Evolutionary conservation across 1,140 invertebrate genomes (phyloP), one percentile per base, ranked within the genome.

Genomic region (Harpegnathos saltator): DNA sequence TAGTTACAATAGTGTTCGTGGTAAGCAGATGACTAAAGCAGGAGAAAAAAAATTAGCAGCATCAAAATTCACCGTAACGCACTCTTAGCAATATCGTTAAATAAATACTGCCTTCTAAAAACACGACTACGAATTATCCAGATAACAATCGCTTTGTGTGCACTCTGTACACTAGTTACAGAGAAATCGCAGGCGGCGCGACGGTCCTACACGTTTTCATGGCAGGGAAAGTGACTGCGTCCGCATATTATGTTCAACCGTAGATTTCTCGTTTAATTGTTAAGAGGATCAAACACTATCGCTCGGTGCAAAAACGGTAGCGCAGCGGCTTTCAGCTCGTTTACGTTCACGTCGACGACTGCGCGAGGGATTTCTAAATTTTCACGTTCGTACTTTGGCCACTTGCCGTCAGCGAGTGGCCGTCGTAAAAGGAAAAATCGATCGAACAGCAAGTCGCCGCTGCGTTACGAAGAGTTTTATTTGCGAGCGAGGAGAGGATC

Each of bases 351-450:
- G 0, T 15, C 62, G 38, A 33, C 58, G 38, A n/a, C 77, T 69
- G 52, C 71, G 68, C 56, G 56, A 52, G 38, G 59, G 84, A 86
- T 87, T 86, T 87, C 85, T 86, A 87, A 86, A 68, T 82, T 82
- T 85, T 77, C 77, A 77, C 63, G 29, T 59, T 15, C 29, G 75
- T 11, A 9, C 62, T 82, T 62, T 44, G 54, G 44, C 14, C 58
- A 54, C 50, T 75, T 26, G 26, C 62, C 24, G 52, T 44, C 48
- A 19, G 33, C n/a, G n/a, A n/a, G n/a, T n/a, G n/a, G n/a, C n/a
- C n/a, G 54, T 77, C 17, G 63, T 44, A 69, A 69, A 61, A 73
- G n/a, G 44, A 81, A 24, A n/a, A 58, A 59, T 50, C 56, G 26
- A 73, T 68, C 62, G 19, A 82, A 59, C 19, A 50, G 15, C 1